Evolutionary conservation across 1,140 invertebrate genomes (phyloP).

Genomic region (Drosophila saltans): DNA sequence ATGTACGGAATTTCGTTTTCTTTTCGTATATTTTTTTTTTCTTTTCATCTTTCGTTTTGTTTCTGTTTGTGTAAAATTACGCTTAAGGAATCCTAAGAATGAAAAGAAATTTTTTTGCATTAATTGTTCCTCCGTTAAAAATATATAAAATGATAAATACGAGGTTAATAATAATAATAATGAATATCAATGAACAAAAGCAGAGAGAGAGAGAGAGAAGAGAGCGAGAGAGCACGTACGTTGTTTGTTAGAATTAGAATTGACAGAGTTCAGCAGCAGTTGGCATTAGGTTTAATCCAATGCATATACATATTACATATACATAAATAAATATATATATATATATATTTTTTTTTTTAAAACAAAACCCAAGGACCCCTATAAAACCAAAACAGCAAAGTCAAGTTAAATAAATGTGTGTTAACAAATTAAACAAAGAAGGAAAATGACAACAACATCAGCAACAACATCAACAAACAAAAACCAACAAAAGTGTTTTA

Average conservation of each 20-base stretch:
- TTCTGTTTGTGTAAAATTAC: background rate
- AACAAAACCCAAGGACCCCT: background rate
- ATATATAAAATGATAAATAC: background rate
- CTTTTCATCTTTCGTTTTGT: background rate
- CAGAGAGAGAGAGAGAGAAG: background rate
- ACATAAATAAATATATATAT: no score
- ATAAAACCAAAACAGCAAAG: background rate
- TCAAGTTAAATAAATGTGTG: slow-evolving; percentile 12
- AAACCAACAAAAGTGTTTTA: slow-evolving; percentile 11
- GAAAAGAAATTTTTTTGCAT: background rate
- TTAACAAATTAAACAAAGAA: background rate
- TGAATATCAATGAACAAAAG: background rate
- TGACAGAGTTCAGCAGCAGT: background rate
- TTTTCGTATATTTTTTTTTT: background rate
- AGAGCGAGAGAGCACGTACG: background rate
- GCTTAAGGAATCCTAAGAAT: background rate
- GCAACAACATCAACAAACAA: slow-evolving; percentile 4
- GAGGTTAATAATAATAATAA: background rate
- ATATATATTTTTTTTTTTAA: background rate
- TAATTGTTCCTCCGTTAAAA: background rate
- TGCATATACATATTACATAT: background rate
- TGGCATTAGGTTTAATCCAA: background rate
- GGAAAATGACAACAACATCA: background rate
- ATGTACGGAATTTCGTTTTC: background rate
- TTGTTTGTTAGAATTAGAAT: background rate